Evolutionary conservation across 2,888 invertebrate species (phyloP).

Genomic region (Noctuana brunneofusca): DNA sequence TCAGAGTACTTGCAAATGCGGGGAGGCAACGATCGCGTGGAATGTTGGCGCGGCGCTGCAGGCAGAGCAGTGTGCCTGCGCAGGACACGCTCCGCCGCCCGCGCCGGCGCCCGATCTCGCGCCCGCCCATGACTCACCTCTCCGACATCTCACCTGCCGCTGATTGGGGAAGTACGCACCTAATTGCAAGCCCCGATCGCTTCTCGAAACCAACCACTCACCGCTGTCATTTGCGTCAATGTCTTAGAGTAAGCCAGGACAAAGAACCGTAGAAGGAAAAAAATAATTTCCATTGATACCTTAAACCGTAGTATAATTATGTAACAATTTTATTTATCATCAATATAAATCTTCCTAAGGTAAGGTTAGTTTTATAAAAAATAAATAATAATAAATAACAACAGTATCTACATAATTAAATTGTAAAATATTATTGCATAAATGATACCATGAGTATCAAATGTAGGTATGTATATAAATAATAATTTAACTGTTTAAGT

Average conservation of each 20-base stretch:
- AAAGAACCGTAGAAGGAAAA: constrained; percentile 10
- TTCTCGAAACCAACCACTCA: constrained; percentile 53
- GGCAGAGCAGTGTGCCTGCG: constrained; percentile 45
- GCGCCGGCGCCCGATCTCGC: constrained; percentile 46
- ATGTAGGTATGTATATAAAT: background rate
- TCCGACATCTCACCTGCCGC: constrained; percentile 52
- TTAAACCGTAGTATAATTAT: too few species aligned
- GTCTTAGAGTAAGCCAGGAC: background rate
- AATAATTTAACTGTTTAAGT: background rate
- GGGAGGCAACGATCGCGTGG: constrained; percentile 78
- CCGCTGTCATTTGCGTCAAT: constrained; percentile 55
- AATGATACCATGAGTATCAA: background rate
- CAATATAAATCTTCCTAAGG: too few species aligned
- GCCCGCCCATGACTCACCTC: constrained; percentile 63
- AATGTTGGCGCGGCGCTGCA: constrained; percentile 65
- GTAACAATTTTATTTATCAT: too few species aligned
- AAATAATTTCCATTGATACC: background rate
- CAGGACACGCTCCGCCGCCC: constrained; percentile 47
- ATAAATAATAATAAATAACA: too few species aligned
- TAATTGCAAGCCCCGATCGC: constrained; percentile 51
- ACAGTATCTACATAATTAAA: too few species aligned
- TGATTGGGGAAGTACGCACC: constrained; percentile 70
- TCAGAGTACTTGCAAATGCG: constrained; percentile 71
- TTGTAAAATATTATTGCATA: background rate
- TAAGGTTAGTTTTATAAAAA: too few species aligned